These are phyloP conservation scores for Clepsis dumicolana DNA, from an alignment of 2,888 invertebrate species.

Conservation along the genomic window DNA sequence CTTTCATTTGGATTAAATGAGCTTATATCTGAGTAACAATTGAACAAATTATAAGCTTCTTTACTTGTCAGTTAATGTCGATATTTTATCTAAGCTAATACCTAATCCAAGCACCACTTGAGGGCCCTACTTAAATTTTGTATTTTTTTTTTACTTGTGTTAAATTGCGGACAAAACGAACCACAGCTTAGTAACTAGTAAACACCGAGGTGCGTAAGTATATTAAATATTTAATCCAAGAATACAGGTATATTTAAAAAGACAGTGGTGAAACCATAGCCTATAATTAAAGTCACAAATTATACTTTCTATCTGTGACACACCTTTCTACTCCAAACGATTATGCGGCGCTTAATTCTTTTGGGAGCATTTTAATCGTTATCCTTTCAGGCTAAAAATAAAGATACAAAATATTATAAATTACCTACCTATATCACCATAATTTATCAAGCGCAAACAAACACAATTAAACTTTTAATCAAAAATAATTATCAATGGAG, in stretches of 20 bases:
- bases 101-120: too few species aligned
- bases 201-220: too few species aligned
- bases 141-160: too few species aligned
- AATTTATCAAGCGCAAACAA: slow-evolving; percentile 21
- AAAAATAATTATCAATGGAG: slow-evolving; percentile 30
- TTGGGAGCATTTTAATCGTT: background rate
- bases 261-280: background rate
- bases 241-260: background rate
- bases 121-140: too few species aligned
- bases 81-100: too few species aligned
- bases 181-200: too few species aligned
- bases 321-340: background rate
- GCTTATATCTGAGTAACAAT: slow-evolving; percentile 19
- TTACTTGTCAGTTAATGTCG: background rate
- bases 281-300: background rate
- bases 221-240: too few species aligned
- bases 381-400: background rate
- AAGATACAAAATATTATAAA: background rate
- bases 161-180: too few species aligned
- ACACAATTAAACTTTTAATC: slow-evolving; percentile 31
- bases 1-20: slow-evolving; percentile 30
- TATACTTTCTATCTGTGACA: background rate
- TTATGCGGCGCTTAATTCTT: background rate
- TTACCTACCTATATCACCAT: slow-evolving; percentile 16
- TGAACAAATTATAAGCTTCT: slow-evolving; percentile 28